Conservation (phyloP, 2,113 vertebrate species). For the Otolemur garnettii region DNA sequence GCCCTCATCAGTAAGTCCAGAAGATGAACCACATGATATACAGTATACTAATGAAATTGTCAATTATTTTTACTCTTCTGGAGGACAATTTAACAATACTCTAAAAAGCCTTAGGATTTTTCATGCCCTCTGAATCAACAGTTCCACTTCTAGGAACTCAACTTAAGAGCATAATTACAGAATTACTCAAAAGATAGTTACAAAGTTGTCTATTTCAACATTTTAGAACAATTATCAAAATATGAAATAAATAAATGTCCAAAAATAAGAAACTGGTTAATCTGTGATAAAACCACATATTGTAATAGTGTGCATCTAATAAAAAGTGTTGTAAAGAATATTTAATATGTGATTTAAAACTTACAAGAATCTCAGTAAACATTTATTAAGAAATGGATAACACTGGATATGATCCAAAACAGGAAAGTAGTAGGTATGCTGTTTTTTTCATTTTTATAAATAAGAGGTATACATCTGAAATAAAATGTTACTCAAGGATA, state of each 20-base stretch:
- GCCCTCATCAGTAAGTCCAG: not conserved
- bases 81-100: not conserved
- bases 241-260: not conserved
- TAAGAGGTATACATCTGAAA: conserved; percentile 2
- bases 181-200: conserved; percentile 10
- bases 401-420: not conserved
- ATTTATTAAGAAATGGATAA: conserved; percentile 8
- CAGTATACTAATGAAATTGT: not conserved
- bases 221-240: conserved; percentile 50
- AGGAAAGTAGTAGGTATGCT: not conserved
- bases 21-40: not conserved
- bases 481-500: not conserved
- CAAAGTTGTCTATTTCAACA: not conserved
- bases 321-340: not conserved
- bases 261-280: not conserved
- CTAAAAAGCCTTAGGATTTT: not conserved
- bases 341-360: conserved; percentile 1
- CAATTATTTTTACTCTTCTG: not conserved
- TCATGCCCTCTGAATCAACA: not conserved
- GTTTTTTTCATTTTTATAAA: conserved; percentile 37
- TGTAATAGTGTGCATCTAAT: not conserved
- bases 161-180: not conserved
- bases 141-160: conserved; percentile 21
- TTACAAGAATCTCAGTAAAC: not conserved
- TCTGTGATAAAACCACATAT: not conserved